Base-by-base conservation (phyloP, 2,797 vertebrate species). In the Loris lydekkerianus region DNA sequence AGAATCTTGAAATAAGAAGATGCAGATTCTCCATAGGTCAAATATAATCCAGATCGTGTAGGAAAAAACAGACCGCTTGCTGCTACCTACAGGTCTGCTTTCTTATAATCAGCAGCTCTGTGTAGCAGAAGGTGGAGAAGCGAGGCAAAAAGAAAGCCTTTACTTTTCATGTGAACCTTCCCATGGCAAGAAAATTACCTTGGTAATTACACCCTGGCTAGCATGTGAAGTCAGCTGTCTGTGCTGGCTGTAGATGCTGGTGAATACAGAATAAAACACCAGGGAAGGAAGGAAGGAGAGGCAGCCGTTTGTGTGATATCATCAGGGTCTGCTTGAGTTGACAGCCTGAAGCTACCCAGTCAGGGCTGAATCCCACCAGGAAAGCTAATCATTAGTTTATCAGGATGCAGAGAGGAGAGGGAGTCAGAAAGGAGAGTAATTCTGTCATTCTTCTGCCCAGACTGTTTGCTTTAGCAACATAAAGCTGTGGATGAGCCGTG, bases 401-500 rank as follows among this genome's bases (percentile, higher is more conserved):
- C 98, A 97, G 98, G 98, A 98, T 98, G 97, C 98, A 95, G 92
- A 97, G 98, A 81, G 95, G 63, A 67, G 97, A 98, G 69, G 18
- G 78, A 89, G 96, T 97, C 98, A 98, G 97, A 98, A 98, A 98
- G 97, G 97, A 95, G 97, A 95, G 97, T 97, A 97, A 98, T 98
- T 97, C 98, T 98, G 98, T 98, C 98, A 98, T 98, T 98, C 98
- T 98, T 97, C 98, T 98, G 98, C 98, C 98, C 98, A 99, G 98
- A 99, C 98, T 98, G 98, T 98, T 99, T 98, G 98, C 97, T 98
- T 98, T 98, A 98, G 96, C 98, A 98, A 98, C 98, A 98, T 97
- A 98, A 98, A 98, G 98, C 98, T 97, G 97, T 96, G 97, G 98
- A 97, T 98, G 98, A 98, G 98, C 98, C 97, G 97, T 29, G 95